A percentile compares a stretch with the other conserved stretches of the same genome.
Evolutionary conservation across 35 echinoderm and acorn worm species (phyloP).

Genomic region (Ptychodera flava): DNA sequence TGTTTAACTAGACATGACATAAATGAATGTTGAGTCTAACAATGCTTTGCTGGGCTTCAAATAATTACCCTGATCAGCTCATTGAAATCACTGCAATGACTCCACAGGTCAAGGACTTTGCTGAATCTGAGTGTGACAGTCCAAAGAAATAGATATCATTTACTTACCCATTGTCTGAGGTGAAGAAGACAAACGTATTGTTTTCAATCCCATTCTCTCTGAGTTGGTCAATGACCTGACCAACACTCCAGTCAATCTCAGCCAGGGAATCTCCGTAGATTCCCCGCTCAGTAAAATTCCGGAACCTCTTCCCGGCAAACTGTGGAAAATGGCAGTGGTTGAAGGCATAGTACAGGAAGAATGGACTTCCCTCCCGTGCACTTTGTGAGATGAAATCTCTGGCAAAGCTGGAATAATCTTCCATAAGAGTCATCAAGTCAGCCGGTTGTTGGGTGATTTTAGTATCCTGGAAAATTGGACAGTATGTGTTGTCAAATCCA

Average conservation of each 20-base stretch:
- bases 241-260: constrained; percentile 69
- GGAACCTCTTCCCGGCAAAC: constrained; percentile 59
- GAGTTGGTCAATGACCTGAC: constrained; percentile 46
- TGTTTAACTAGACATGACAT: too few relatives aligned
- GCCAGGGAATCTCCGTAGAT: constrained; percentile 52
- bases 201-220: constrained; percentile 36
- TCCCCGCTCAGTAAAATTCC: constrained; percentile 48
- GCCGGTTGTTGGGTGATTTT: constrained; percentile 58
- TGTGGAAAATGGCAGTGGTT: constrained; percentile 54
- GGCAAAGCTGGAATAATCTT: constrained; percentile 23
- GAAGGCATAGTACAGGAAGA: constrained; percentile 74
- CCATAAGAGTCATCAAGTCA: constrained; percentile 39
- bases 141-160: too few relatives aligned
- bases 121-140: too few relatives aligned
- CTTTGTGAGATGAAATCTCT: constrained; percentile 29
- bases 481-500: constrained; percentile 9
- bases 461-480: constrained; percentile 51
- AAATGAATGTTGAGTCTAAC: too few relatives aligned
- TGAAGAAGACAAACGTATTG: constrained; percentile 83
- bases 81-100: too few relatives aligned
- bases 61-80: too few relatives aligned
- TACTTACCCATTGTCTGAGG: constrained; percentile 81
- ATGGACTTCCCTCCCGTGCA: constrained; percentile 22
- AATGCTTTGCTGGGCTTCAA: too few relatives aligned
- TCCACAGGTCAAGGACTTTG: too few relatives aligned